These are phyloP conservation scores for Lepidotrigona ventralis DNA, from an alignment of 1,140 invertebrate genomes.

Conservation along the genomic window DNA sequence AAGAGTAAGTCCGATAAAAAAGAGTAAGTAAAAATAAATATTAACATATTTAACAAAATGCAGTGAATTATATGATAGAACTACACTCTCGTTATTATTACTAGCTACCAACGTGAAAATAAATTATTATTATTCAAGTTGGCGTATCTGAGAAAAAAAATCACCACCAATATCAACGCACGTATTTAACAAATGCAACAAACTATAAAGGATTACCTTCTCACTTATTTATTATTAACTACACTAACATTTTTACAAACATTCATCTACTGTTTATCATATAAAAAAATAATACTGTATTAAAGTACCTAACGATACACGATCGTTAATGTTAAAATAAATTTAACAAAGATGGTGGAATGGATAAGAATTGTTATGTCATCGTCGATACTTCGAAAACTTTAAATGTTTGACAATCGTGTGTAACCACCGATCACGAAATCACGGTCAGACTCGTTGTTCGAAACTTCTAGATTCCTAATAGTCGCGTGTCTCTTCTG, in stretches of 20 bases:
- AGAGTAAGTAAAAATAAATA: not conserved
- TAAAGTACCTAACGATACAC: no score
- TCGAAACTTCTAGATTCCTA: slow-evolving; percentile 63
- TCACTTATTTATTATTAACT: no score
- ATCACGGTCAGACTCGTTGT: not conserved
- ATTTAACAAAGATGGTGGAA: no score
- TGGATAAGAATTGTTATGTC: not conserved
- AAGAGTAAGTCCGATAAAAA: not conserved
- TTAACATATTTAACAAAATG: not conserved
- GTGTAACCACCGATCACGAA: not conserved
- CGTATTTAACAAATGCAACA: not conserved
- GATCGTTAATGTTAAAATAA: no score
- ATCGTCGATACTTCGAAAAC: not conserved
- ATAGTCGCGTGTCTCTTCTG: slow-evolving; percentile 68
- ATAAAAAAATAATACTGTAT: no score
- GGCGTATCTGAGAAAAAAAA: not conserved
- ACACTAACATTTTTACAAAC: no score
- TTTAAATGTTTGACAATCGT: not conserved
- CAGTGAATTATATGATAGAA: not conserved
- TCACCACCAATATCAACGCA: no score
- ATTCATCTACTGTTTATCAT: no score
- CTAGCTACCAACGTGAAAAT: not conserved
- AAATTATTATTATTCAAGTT: not conserved
- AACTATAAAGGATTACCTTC: not conserved
- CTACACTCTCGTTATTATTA: not conserved